A percentile compares a stretch with the other conserved stretches of the same genome.
phyloP scores from a whole-genome alignment of 2,888 invertebrate genomes.

The Apamea monoglypha region DNA sequence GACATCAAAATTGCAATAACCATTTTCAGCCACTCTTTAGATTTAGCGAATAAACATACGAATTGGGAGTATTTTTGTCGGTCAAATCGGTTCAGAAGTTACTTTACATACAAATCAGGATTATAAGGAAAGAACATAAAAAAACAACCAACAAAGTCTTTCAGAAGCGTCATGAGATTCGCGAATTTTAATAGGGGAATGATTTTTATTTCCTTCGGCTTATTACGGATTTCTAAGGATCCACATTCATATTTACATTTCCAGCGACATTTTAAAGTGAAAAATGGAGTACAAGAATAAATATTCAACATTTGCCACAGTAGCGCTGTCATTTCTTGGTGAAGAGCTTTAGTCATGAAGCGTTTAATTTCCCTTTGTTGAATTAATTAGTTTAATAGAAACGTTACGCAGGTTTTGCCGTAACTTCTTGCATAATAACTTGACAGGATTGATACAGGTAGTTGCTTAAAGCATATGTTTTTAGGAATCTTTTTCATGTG shows the following conservation, averaged over 20 bases:
- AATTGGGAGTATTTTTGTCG: slow-evolving; percentile 10
- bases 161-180: slow-evolving; percentile 27
- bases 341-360: slow-evolving; percentile 24
- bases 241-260: slow-evolving; percentile 46
- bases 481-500: not conserved
- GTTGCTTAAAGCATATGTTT: not conserved
- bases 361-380: slow-evolving; percentile 42
- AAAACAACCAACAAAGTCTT: slow-evolving; percentile 33
- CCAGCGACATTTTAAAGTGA: slow-evolving; percentile 54
- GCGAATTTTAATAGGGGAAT: slow-evolving; percentile 44
- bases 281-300: slow-evolving; percentile 59
- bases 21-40: slow-evolving; percentile 21
- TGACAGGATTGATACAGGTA: not conserved
- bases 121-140: slow-evolving; percentile 25
- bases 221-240: slow-evolving; percentile 50
- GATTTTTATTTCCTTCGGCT: slow-evolving; percentile 47
- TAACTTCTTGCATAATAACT: slow-evolving; percentile 31
- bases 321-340: slow-evolving; percentile 24
- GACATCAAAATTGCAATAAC: slow-evolving; percentile 5
- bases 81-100: slow-evolving; percentile 13
- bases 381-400: slow-evolving; percentile 51
- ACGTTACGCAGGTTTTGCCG: slow-evolving; percentile 15
- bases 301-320: slow-evolving; percentile 62
- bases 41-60: slow-evolving; percentile 28
- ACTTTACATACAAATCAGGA: slow-evolving; percentile 37